Evolutionary conservation across 2,113 vertebrate genomes (phyloP).

Genomic region (Orthonyx spaldingii): DNA sequence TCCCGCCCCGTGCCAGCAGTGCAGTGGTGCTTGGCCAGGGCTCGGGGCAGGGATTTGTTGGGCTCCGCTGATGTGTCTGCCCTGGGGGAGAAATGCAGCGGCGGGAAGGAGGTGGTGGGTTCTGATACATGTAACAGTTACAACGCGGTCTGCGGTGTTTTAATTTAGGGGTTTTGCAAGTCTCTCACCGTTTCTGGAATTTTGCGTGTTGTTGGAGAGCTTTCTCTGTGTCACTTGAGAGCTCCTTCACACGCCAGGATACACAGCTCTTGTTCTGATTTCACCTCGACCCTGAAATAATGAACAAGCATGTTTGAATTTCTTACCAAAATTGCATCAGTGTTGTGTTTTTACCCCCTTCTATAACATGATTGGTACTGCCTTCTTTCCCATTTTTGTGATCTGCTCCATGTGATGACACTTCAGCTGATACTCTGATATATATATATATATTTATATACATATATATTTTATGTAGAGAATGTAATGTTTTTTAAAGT

Average conservation of each 20-base stretch:
- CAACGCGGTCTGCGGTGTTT: accelerated
- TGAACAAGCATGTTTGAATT: background rate
- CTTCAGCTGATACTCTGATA: background rate
- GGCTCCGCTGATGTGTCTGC: accelerated
- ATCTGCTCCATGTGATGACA: background rate
- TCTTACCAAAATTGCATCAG: background rate
- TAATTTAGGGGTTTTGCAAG: background rate
- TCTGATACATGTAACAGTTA: accelerated
- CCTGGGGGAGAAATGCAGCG: accelerated
- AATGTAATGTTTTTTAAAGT: background rate
- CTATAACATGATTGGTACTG: too few relatives aligned
- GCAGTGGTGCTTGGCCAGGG: accelerated
- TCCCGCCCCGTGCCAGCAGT: background rate
- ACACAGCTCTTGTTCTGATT: background rate
- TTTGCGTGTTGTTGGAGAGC: accelerated
- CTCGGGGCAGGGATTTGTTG: accelerated
- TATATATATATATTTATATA: too few relatives aligned
- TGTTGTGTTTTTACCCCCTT: background rate
- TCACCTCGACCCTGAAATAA: background rate
- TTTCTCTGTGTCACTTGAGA: background rate
- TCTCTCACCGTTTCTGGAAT: background rate
- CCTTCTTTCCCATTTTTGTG: background rate
- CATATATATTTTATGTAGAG: too few relatives aligned
- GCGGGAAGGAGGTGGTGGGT: accelerated
- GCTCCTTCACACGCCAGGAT: accelerated